phyloP scores from a whole-genome alignment of 2,797 vertebrate species.

The Mastacembelus armatus region DNA sequence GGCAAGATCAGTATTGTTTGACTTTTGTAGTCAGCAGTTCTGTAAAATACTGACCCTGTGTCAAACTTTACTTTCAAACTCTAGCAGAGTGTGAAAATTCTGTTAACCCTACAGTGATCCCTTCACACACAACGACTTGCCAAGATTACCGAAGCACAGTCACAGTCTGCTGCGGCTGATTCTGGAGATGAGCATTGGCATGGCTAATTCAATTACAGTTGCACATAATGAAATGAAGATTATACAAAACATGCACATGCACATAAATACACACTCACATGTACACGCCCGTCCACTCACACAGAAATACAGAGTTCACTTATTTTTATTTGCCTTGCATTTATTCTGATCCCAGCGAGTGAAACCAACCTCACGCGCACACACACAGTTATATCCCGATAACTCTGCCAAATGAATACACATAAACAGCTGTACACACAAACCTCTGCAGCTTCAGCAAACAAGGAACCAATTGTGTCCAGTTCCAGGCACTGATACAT shows the following conservation, averaged over 20 bases:
- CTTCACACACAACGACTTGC: too few relatives aligned
- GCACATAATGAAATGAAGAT: conserved; percentile 60
- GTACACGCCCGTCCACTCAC: background rate
- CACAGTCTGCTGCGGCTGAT: background rate
- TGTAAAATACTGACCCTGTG: background rate
- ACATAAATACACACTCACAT: conserved; percentile 21
- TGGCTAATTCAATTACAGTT: conserved; percentile 55
- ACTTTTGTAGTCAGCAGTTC: conserved; percentile 2
- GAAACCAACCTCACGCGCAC: conserved; percentile 7
- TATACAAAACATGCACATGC: conserved; percentile 33
- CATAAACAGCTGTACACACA: conserved; percentile 13
- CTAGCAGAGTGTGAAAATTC: background rate
- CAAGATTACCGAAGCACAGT: background rate
- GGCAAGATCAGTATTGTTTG: conserved; percentile 3
- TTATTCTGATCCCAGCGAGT: conserved; percentile 11
- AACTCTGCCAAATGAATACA: conserved; percentile 2
- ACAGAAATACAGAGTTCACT: background rate
- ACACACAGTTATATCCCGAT: conserved; percentile 10
- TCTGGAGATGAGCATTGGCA: conserved; percentile 31
- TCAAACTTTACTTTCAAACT: background rate
- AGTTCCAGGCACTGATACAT: conserved; percentile 19
- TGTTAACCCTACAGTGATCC: background rate
- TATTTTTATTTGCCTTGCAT: conserved; percentile 18
- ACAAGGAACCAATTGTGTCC: conserved; percentile 24
- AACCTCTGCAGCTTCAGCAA: conserved; percentile 5